A percentile compares a stretch with the other conserved stretches of the same genome.
These are phyloP conservation scores for Heptranchias perlo DNA, from an alignment of 2,113 vertebrate genomes.

Conservation along the genomic window DNA sequence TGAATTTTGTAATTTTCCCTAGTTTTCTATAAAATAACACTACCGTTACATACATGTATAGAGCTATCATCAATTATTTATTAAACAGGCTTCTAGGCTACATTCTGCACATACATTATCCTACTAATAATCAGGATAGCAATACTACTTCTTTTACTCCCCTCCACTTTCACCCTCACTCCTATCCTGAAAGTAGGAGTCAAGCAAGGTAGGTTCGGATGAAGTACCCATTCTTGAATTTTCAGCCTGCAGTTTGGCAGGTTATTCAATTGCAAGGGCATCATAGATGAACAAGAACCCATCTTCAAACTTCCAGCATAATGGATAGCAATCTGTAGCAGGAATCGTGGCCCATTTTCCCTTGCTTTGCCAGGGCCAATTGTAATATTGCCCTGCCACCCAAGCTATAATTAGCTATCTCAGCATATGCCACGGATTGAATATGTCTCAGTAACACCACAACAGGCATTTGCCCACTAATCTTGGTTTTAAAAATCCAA, in stretches of 20 bases:
- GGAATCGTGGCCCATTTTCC: neutral
- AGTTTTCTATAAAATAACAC: conserved; percentile 64
- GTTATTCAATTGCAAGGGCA: neutral
- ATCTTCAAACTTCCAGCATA: neutral
- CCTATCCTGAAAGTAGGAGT: neutral
- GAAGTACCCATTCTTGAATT: neutral
- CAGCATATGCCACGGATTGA: neutral
- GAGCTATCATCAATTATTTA: neutral
- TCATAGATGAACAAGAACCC: neutral
- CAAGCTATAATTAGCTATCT: neutral
- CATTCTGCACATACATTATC: neutral
- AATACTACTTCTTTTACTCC: neutral
- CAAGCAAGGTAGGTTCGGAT: neutral
- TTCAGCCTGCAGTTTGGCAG: neutral
- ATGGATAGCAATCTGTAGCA: neutral
- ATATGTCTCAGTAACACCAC: neutral
- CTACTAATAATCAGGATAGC: neutral
- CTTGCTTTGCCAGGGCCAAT: neutral
- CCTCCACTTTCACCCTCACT: neutral
- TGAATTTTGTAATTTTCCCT: conserved; percentile 71
- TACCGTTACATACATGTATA: neutral
- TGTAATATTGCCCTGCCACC: too few species aligned
- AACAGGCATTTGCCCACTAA: neutral
- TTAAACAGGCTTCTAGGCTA: neutral
- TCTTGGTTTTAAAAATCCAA: neutral